phyloP scores from a whole-genome alignment of 1,140 invertebrate species.

The Drosophila repleta region DNA sequence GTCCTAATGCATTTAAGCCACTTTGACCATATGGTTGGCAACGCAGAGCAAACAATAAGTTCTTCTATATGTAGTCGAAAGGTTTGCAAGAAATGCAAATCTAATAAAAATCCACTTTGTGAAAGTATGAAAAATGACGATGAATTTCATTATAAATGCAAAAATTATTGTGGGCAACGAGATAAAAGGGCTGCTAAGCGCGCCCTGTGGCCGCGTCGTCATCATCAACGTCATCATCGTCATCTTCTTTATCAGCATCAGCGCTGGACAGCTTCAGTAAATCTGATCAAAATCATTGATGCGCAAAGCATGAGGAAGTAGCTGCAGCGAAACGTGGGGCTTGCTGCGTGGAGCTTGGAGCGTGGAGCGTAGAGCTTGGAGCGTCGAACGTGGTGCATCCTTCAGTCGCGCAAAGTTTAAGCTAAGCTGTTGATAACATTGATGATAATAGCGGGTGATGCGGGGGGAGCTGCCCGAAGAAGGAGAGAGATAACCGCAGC shows the following conservation, averaged over 20 bases:
- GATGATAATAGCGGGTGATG: slow-evolving; percentile 43
- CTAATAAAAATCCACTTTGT: slow-evolving; percentile 79
- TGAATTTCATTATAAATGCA: slow-evolving; percentile 80
- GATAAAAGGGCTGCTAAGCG: slow-evolving; percentile 43
- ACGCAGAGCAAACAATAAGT: neutral
- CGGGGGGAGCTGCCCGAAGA: neutral
- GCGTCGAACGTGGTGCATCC: slow-evolving; percentile 42
- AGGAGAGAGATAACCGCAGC: slow-evolving; percentile 51
- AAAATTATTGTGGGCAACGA: slow-evolving; percentile 62
- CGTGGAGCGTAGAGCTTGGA: neutral
- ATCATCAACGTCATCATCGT: slow-evolving; percentile 9
- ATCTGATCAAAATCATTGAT: slow-evolving; percentile 80
- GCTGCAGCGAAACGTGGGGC: slow-evolving; percentile 51
- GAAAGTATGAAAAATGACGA: slow-evolving; percentile 77
- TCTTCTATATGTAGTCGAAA: slow-evolving; percentile 12
- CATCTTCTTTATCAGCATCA: slow-evolving; percentile 22
- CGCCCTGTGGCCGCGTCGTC: slow-evolving; percentile 18
- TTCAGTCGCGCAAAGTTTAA: slow-evolving; percentile 59
- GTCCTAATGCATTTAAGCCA: slow-evolving; percentile 12
- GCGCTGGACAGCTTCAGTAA: slow-evolving; percentile 55
- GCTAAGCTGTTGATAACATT: slow-evolving; percentile 78
- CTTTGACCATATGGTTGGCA: slow-evolving; percentile 9
- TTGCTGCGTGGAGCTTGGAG: slow-evolving; percentile 29
- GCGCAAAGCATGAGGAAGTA: slow-evolving; percentile 58
- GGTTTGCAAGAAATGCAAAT: slow-evolving; percentile 56